Evolutionary conservation across 2,113 vertebrate genomes (phyloP).

Genomic region (Podarcis muralis): DNA sequence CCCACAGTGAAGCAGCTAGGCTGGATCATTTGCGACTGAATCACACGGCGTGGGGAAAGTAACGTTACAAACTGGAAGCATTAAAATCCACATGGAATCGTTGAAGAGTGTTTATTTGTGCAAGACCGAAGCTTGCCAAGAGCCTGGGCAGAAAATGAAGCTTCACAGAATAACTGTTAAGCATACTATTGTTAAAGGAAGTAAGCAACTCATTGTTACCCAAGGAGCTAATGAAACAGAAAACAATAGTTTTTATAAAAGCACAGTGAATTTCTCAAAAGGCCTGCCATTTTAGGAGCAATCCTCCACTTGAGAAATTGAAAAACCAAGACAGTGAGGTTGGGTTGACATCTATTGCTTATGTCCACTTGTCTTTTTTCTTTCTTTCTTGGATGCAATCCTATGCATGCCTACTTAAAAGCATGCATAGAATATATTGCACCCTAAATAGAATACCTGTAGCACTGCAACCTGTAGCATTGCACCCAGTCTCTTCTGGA

Average conservation of each 20-base stretch:
- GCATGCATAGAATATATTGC: too few relatives aligned
- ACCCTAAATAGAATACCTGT: too few relatives aligned
- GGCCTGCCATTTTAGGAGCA: background rate
- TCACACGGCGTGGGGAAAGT: constrained; percentile 17
- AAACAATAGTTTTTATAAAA: background rate
- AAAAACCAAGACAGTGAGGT: background rate
- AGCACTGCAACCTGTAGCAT: too few relatives aligned
- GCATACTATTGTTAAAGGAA: background rate
- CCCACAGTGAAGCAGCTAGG: constrained; percentile 39
- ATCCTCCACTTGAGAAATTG: background rate
- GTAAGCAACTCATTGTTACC: background rate
- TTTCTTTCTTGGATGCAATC: too few relatives aligned
- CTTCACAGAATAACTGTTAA: fast-evolving
- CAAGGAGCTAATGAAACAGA: background rate
- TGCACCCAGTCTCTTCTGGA: too few relatives aligned
- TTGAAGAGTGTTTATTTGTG: constrained; percentile 25
- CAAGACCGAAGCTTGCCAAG: fast-evolving
- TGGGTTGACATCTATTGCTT: background rate
- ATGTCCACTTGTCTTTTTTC: background rate
- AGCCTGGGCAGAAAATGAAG: background rate
- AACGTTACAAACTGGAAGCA: constrained; percentile 30
- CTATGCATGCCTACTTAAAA: background rate
- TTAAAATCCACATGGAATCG: constrained; percentile 24
- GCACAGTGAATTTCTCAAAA: background rate
- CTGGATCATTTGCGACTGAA: constrained; percentile 39